Evolutionary conservation across 2,888 invertebrate genomes (phyloP).

Genomic region (Stomorhina lunata): DNA sequence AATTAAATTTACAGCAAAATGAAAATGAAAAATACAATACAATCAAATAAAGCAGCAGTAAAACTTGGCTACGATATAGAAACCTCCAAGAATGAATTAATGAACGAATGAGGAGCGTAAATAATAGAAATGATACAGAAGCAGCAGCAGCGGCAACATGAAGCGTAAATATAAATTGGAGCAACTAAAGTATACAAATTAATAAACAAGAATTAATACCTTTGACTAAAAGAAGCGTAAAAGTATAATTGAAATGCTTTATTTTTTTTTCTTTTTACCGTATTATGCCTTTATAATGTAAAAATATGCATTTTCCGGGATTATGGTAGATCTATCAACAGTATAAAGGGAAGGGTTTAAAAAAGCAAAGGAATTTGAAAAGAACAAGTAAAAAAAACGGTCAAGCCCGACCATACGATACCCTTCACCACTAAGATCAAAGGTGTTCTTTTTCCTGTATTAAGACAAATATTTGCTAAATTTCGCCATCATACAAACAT

Average conservation of each 20-base stretch:
- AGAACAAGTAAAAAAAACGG: too few relatives aligned
- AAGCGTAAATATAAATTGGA: neutral
- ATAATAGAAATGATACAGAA: neutral
- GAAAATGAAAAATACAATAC: constrained; percentile 36
- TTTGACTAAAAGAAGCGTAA: constrained; percentile 29
- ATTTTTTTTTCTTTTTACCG: constrained; percentile 1
- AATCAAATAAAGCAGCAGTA: constrained; percentile 12
- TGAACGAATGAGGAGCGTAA: neutral
- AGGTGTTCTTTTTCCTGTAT: too few relatives aligned
- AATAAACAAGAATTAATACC: constrained; percentile 50
- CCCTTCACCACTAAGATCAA: too few relatives aligned
- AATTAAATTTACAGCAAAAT: constrained; percentile 44
- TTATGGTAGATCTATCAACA: neutral
- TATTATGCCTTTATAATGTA: neutral
- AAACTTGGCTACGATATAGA: neutral
- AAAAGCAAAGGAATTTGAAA: neutral
- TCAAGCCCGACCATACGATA: too few relatives aligned
- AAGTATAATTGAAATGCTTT: constrained; percentile 42
- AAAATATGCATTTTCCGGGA: neutral
- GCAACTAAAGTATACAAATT: constrained; percentile 36
- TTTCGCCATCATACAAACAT: too few relatives aligned
- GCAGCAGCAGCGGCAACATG: too few relatives aligned
- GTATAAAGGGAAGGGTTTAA: neutral
- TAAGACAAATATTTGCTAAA: too few relatives aligned
- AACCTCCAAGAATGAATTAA: neutral